Base-by-base conservation (phyloP, 2,888 invertebrate species). In the Stenotaenia linearis region DNA sequence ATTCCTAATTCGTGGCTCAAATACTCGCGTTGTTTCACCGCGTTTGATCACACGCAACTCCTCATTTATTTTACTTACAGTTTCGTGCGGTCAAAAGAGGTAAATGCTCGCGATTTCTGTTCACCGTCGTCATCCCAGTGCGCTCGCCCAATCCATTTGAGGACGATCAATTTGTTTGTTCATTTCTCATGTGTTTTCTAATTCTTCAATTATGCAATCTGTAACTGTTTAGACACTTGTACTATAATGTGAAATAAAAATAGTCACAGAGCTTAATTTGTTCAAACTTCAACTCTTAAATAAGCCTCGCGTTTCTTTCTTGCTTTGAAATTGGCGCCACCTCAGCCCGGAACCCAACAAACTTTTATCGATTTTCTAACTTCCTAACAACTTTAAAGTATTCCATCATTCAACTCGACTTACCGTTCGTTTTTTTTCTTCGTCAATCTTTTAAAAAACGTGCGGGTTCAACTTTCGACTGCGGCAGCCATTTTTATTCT, bases 201-300 rank as follows among this genome's bases (percentile, higher is more conserved):
- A 69, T 75, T 37, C 32, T 75, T 75, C 32, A 56, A 50, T 78
- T 78, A 78, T 78, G 78, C 79, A 79, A 77, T 77, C 32, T 78
- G 79, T 79, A 79, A 40, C 75, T 79, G 79, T 79, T 78, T 79
- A 79, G 79, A 79, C 79, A 79, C 79, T 35, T 79, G 79, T 79
- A 79, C 30, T 30, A 79, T 79, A 79, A 75, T 79, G 79, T 79
- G 79, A 75, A 79, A 79, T 79, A 79, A 79, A 69, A 79, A 37
- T 79, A 75, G 75, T 79, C 40, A 79, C 75, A 79, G 40, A 75
- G 79, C 40, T 32, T 37, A 79, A 69, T 69, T 69, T 69, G 69
- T 69, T 69, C 69, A 69, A 69, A 45, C 45, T 45, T 45, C 45
- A 45, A 45, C 23, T 28, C 69, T 28, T 69, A 28, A 23, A 28